These are phyloP conservation scores for Pantherophis guttatus DNA, from an alignment of 2,113 vertebrate genomes.

Conservation along the genomic window DNA sequence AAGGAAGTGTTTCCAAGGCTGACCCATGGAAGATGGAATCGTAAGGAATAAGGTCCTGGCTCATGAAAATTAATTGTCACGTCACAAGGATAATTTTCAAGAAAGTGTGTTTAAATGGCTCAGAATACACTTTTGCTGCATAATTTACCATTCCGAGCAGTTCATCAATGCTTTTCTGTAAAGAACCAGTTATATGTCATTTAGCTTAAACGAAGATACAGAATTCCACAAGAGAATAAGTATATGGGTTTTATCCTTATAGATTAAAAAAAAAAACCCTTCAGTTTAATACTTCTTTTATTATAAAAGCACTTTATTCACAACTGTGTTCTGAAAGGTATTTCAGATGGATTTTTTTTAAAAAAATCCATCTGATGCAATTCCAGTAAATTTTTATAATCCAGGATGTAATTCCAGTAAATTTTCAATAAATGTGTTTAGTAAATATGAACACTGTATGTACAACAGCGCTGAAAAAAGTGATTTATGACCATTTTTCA, in stretches of 20 bases:
- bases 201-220: slow-evolving; percentile 13
- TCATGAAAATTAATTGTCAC: slow-evolving; percentile 61
- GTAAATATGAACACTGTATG: background rate
- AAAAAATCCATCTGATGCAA: background rate
- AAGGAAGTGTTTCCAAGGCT: slow-evolving; percentile 57
- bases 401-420: background rate
- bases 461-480: too few relatives aligned
- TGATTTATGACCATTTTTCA: too few relatives aligned
- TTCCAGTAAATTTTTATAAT: background rate
- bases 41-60: slow-evolving; percentile 52
- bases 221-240: slow-evolving; percentile 23
- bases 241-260: slow-evolving; percentile 14
- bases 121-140: slow-evolving; percentile 44
- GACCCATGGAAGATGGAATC: slow-evolving; percentile 59
- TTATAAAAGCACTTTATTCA: background rate
- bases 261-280: background rate
- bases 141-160: slow-evolving; percentile 49
- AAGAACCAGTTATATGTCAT: slow-evolving; percentile 34
- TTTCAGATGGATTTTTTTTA: background rate
- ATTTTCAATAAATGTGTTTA: background rate
- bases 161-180: slow-evolving; percentile 43
- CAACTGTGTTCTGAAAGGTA: background rate
- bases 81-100: slow-evolving; percentile 57
- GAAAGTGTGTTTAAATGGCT: slow-evolving; percentile 51
- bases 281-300: background rate